Conservation (phyloP, 2,888 invertebrate species). For the Dolichopus griseipennis region DNA sequence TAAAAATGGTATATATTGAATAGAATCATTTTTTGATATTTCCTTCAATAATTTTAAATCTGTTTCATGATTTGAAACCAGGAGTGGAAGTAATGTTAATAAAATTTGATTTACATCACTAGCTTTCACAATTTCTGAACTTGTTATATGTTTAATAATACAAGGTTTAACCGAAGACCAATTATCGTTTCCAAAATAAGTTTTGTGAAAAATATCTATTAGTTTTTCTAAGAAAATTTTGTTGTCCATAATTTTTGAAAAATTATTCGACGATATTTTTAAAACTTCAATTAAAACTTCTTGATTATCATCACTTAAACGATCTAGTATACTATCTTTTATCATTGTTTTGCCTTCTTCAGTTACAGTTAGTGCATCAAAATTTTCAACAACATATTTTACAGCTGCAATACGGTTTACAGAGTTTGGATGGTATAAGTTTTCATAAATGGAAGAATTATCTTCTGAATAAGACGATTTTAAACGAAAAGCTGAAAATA, state of each 20-base stretch:
- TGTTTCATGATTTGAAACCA: constrained; percentile 25
- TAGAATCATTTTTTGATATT: neutral
- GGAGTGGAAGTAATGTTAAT: constrained; percentile 32
- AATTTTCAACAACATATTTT: constrained; percentile 52
- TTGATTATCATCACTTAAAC: constrained; percentile 59
- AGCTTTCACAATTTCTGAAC: constrained; percentile 37
- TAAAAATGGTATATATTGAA: constrained; percentile 10
- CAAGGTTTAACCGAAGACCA: constrained; percentile 38
- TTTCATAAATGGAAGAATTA: constrained; percentile 53
- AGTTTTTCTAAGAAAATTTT: constrained; percentile 45
- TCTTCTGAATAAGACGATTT: constrained; percentile 48
- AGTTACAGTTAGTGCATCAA: constrained; percentile 44
- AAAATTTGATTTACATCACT: constrained; percentile 38
- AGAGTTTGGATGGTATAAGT: constrained; percentile 62
- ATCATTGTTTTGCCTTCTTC: constrained; percentile 50
- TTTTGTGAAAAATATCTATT: constrained; percentile 47
- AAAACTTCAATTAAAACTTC: constrained; percentile 53
- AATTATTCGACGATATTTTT: constrained; percentile 39
- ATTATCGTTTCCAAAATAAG: constrained; percentile 39
- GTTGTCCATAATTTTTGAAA: constrained; percentile 44
- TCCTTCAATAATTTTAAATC: neutral
- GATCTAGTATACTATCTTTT: constrained; percentile 53
- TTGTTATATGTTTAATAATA: constrained; percentile 46
- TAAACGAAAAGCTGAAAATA: constrained; percentile 45
- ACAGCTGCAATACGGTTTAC: constrained; percentile 59